Percentiles rank a stretch among this genome's conserved stretches.
These are phyloP conservation scores for Acestrorhynchus altus DNA, from an alignment of 2,797 vertebrate genomes.

Conservation along the genomic window DNA sequence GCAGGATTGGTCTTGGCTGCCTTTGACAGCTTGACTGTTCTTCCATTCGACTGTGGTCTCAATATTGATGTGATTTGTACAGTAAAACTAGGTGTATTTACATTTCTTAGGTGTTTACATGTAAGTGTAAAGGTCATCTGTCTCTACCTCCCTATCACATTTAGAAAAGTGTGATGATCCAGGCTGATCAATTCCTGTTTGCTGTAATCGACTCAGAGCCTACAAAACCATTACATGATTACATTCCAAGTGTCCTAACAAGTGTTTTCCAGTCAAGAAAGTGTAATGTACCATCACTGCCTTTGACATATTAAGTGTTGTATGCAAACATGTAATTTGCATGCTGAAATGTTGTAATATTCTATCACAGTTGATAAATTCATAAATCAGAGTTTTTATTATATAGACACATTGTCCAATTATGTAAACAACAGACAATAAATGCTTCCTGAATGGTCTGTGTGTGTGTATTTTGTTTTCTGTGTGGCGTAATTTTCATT, in stretches of 20 bases:
- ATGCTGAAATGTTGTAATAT: constrained; percentile 42
- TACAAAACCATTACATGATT: constrained; percentile 14
- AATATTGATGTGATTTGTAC: constrained; percentile 11
- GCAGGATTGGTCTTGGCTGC: constrained; percentile 32
- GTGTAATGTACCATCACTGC: constrained; percentile 46
- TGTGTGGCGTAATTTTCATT: not conserved
- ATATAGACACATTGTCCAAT: not conserved
- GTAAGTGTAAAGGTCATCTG: constrained; percentile 18
- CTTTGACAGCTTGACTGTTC: constrained; percentile 14
- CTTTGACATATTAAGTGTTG: constrained; percentile 43
- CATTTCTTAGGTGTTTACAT: constrained; percentile 7
- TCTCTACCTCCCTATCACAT: constrained; percentile 43
- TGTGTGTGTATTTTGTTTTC: not conserved
- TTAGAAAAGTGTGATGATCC: constrained; percentile 11
- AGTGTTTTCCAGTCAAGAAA: not conserved
- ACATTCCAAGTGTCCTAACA: constrained; percentile 32
- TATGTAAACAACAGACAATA: constrained; percentile 26
- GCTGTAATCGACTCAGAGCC: not conserved
- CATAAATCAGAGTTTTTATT: constrained; percentile 21
- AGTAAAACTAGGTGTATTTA: not conserved
- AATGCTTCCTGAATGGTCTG: constrained; percentile 12
- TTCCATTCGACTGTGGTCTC: constrained; percentile 32
- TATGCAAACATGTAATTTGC: constrained; percentile 46
- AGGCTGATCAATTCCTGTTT: constrained; percentile 2
- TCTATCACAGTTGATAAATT: constrained; percentile 14